Evolutionary conservation across 1,140 invertebrate species (phyloP).

Genomic region (Asbolus verrucosus): DNA sequence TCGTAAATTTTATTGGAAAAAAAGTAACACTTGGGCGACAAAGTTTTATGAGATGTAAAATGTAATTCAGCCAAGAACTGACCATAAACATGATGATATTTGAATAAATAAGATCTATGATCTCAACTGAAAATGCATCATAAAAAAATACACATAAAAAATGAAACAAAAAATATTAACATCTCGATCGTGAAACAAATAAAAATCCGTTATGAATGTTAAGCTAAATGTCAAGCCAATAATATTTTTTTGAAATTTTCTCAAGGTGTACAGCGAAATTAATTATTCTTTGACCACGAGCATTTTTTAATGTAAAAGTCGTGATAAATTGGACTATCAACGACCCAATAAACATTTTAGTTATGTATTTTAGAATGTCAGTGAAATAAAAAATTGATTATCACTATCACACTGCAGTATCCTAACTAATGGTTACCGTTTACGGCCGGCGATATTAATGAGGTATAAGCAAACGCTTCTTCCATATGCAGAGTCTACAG

Average conservation of each 20-base stretch:
- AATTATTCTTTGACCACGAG: too few species aligned
- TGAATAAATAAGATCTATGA: constrained; percentile 19
- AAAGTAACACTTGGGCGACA: not conserved
- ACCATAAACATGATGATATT: constrained; percentile 18
- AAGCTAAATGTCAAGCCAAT: too few species aligned
- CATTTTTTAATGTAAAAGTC: too few species aligned
- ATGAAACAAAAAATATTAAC: not conserved
- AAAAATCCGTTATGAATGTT: too few species aligned
- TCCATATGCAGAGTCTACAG: not conserved
- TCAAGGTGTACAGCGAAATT: too few species aligned
- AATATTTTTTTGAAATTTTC: not conserved
- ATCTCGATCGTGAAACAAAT: too few species aligned
- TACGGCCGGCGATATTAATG: constrained; percentile 7
- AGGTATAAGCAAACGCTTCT: not conserved
- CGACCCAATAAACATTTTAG: too few species aligned
- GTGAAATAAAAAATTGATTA: too few species aligned
- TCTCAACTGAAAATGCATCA: too few species aligned
- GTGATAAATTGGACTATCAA: too few species aligned
- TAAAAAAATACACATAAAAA: too few species aligned
- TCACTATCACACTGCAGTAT: not conserved
- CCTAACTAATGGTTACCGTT: not conserved
- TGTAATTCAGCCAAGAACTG: constrained; percentile 7
- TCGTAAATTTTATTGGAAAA: constrained; percentile 19
- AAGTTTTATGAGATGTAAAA: constrained; percentile 24
- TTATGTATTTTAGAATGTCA: too few species aligned